Base-by-base conservation (phyloP, 2,888 invertebrate genomes). In the Labia minor region DNA sequence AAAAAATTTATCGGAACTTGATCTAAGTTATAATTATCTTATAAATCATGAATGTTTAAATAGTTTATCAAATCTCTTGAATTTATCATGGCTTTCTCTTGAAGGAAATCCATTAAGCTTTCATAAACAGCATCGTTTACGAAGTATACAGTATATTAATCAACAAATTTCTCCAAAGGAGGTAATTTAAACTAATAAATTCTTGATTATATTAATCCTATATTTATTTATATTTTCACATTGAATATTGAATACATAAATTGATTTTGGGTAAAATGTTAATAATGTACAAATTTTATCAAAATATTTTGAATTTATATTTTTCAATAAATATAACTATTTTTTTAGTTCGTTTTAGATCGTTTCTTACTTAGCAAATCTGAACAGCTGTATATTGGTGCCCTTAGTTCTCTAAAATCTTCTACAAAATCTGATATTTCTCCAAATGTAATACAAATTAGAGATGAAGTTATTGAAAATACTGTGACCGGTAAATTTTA, bases 21-120 rank as follows among this genome's bases (percentile, higher is more conserved):
- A 87, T 76, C 74, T 87, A 63, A 83, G 85, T 0, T 81, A 82
- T 66, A 88, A 87, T 74, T 85, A 82, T 72, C 75, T 88, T 67
- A 73, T 83, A 14, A 82, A 86, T 69, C 86, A 86, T 74, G 76
- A 78, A n/a, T 76, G 20, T 37, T 75, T 87, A 11, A 75, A 80
- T 72, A 81, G 84, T 6, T 72, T 87, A 11, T 80, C 81, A 64
- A 78, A 80, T 63, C 77, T 87, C 70, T 75, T 80, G 1, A 78
- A 81, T 0, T 76, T 87, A 3, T 76, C 81, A 63, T 81, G 79
- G 74, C 72, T 87, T 11, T 81, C 81, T 71, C 76, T 87, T 14
- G 78, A 78, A 70, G 84, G 83, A 3, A 86, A 87, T 78, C 86
- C 87, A 0, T 72, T 87, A 18, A 79, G 81, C 66, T 85, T 81